Evolutionary conservation across 2,888 invertebrate species (phyloP).

Genomic region (Rotaria sp.): DNA sequence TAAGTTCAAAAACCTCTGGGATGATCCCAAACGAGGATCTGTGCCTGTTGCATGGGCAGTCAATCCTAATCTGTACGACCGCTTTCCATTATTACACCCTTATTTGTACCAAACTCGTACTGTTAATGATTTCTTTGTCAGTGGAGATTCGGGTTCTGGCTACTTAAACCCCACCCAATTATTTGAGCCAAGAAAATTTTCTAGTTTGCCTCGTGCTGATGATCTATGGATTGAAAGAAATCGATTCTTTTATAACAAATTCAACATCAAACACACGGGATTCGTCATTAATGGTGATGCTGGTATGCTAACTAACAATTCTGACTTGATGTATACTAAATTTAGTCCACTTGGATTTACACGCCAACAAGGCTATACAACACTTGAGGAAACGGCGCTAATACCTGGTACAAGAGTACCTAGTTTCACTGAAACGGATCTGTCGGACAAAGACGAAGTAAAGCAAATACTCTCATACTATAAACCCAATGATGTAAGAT

Average conservation of each 20-base stretch:
- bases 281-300: background rate
- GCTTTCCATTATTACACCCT: background rate
- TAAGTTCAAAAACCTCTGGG: background rate
- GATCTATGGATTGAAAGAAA: background rate
- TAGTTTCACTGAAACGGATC: background rate
- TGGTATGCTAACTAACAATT: background rate
- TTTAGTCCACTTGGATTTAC: conserved; percentile 9
- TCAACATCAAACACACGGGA: background rate
- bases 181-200: background rate
- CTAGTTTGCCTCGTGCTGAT: background rate
- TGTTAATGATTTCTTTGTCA: background rate
- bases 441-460: background rate
- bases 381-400: background rate
- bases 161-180: background rate
- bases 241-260: background rate
- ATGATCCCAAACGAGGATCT: background rate
- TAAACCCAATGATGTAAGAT: background rate
- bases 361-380: conserved; percentile 2
- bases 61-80: background rate
- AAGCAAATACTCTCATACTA: background rate
- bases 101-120: background rate
- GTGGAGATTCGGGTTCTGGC: background rate
- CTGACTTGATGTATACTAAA: background rate
- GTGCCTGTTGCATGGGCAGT: background rate
- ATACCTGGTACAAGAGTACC: background rate